Percentiles rank a stretch among this genome's conserved stretches.
These are phyloP conservation scores for Eubucco bourcierii DNA, from an alignment of 2,113 vertebrate genomes.

Conservation along the genomic window DNA sequence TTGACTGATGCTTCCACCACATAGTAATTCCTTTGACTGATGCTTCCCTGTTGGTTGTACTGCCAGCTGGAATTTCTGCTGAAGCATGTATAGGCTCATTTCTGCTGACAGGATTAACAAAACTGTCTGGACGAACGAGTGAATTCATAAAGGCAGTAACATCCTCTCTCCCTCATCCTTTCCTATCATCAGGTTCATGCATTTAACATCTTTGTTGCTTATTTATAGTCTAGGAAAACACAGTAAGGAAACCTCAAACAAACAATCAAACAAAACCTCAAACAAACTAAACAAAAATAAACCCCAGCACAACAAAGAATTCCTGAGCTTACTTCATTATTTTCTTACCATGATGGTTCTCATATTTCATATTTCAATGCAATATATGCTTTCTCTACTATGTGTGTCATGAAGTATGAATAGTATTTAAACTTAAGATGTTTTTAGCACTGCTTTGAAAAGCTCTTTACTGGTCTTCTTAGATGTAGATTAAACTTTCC, in stretches of 20 bases:
- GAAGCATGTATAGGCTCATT: background rate
- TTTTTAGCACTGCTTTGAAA: background rate
- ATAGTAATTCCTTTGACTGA: background rate
- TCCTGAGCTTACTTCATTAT: background rate
- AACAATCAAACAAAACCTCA: no score
- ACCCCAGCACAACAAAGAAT: background rate
- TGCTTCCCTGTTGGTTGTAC: background rate
- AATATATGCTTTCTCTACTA: background rate
- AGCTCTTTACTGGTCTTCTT: background rate
- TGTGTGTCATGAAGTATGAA: fast-evolving
- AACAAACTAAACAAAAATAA: no score
- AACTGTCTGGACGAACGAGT: background rate
- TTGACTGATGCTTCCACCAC: background rate
- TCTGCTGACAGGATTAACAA: conserved; percentile 28
- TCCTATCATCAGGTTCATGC: background rate
- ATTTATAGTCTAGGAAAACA: background rate
- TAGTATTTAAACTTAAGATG: background rate
- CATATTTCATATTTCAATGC: background rate
- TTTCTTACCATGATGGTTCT: background rate
- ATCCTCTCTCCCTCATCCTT: background rate
- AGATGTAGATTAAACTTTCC: background rate
- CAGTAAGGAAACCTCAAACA: background rate
- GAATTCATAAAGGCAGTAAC: background rate
- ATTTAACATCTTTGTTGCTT: background rate
- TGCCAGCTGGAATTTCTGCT: background rate